These are phyloP conservation scores for Clarias fuscus DNA, from an alignment of 2,797 vertebrate genomes.

Conservation along the genomic window DNA sequence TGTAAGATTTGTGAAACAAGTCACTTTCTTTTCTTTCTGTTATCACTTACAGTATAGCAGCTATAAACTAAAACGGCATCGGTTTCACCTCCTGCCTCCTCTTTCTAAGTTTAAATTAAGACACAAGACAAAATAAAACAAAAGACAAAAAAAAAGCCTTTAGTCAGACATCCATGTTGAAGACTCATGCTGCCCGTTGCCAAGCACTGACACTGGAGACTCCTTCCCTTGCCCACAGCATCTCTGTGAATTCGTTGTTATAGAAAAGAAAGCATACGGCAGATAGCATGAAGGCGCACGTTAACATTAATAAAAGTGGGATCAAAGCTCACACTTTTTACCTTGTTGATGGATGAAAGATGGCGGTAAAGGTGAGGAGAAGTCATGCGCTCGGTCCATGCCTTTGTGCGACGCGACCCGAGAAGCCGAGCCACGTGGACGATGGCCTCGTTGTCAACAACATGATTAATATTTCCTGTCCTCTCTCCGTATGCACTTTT, in stretches of 20 bases:
- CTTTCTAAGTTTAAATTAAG: not conserved
- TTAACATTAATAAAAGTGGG: not conserved
- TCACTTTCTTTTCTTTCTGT: not conserved
- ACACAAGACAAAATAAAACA: too few relatives aligned
- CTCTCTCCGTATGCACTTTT: constrained; percentile 60
- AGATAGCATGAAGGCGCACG: not conserved
- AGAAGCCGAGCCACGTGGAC: constrained; percentile 54
- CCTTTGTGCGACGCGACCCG: constrained; percentile 1
- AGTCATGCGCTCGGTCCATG: not conserved
- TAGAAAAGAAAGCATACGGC: not conserved
- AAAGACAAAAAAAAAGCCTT: not conserved
- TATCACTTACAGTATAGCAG: not conserved
- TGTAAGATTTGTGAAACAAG: not conserved
- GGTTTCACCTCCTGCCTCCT: not conserved
- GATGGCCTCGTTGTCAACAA: constrained; percentile 69
- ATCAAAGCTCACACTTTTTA: not conserved
- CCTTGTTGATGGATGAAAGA: not conserved
- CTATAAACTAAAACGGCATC: too few relatives aligned
- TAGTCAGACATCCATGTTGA: not conserved
- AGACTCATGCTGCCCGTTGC: not conserved
- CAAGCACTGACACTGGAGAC: not conserved
- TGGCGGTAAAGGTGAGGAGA: not conserved
- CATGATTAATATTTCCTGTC: constrained; percentile 75
- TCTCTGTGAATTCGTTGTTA: not conserved
- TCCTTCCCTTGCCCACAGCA: not conserved